Percentiles rank a stretch among this genome's conserved stretches.
Evolutionary conservation across 2,113 vertebrate genomes (phyloP).

Genomic region (Loxodonta africana): DNA sequence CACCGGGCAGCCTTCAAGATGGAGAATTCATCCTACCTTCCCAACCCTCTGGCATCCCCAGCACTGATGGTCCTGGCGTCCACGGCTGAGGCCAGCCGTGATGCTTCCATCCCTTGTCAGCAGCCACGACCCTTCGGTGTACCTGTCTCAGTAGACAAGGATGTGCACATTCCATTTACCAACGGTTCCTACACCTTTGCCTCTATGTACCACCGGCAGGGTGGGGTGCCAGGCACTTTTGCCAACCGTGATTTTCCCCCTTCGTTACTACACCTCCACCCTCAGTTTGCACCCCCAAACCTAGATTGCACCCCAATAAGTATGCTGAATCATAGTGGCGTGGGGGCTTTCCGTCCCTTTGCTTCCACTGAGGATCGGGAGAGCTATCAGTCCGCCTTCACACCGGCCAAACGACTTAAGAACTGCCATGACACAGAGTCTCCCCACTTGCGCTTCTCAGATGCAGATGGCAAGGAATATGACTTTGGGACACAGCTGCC

Average conservation of each 20-base stretch:
- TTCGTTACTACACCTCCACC: slow-evolving; percentile 98
- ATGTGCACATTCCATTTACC: slow-evolving; percentile 98
- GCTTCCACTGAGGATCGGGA: slow-evolving; percentile 98
- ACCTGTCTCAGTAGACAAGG: slow-evolving; percentile 98
- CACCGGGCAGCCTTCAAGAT: slow-evolving; percentile 99
- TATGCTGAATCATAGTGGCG: slow-evolving; percentile 99
- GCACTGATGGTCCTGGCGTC: slow-evolving; percentile 99
- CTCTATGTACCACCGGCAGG: slow-evolving; percentile 99
- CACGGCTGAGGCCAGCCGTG: slow-evolving; percentile 97
- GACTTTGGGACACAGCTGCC: slow-evolving; percentile 97
- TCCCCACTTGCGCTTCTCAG: slow-evolving; percentile 98
- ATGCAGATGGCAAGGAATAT: slow-evolving; percentile 99
- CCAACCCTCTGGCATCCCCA: slow-evolving; percentile 98
- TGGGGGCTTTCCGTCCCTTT: slow-evolving; percentile 98
- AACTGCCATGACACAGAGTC: slow-evolving; percentile 98
- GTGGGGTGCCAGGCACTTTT: slow-evolving; percentile 96
- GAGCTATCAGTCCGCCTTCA: slow-evolving; percentile 99
- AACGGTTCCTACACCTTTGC: slow-evolving; percentile 99
- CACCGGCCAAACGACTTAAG: slow-evolving; percentile 98
- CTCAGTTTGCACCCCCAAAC: slow-evolving; percentile 98
- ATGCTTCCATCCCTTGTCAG: slow-evolving; percentile 98
- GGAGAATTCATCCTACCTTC: slow-evolving; percentile 99
- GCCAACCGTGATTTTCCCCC: slow-evolving; percentile 99
- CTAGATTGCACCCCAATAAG: slow-evolving; percentile 99
- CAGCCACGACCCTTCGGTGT: slow-evolving; percentile 98